Conservation (phyloP, 2,113 vertebrate genomes). For the Hydrochoerus hydrochaeris region DNA sequence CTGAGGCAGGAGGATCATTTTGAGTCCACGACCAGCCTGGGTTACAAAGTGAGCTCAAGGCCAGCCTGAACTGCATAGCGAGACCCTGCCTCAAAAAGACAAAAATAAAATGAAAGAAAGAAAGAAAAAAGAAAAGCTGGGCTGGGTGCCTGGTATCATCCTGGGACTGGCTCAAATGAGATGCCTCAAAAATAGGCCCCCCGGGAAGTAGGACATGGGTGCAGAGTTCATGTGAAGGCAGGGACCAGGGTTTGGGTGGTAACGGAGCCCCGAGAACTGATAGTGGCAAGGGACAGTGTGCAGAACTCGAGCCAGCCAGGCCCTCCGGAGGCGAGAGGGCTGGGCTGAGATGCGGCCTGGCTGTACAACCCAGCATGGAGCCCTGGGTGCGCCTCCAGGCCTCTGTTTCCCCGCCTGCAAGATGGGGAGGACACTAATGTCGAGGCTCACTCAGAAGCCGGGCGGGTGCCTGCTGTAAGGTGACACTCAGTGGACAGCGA, state of each 20-base stretch:
- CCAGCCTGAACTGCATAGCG: too few species aligned
- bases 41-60: too few species aligned
- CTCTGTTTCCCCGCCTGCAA: background rate
- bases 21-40: too few species aligned
- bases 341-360: background rate
- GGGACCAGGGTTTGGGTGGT: background rate
- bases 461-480: too few species aligned
- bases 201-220: background rate
- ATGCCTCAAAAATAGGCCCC: background rate
- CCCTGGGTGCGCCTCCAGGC: too few species aligned
- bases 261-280: background rate
- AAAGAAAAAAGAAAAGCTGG: background rate
- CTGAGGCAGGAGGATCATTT: too few species aligned
- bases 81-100: too few species aligned
- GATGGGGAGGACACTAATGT: background rate
- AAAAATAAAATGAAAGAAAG: too few species aligned
- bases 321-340: background rate
- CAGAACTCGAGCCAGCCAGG: accelerated
- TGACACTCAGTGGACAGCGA: accelerated
- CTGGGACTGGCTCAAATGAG: background rate
- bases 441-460: background rate
- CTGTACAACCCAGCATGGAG: background rate
- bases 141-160: background rate
- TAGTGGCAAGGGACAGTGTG: background rate
- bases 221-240: background rate